A percentile compares a stretch with the other conserved stretches of the same genome.
phyloP scores from a whole-genome alignment of 2,888 invertebrate species.

The Zootermopsis nevadensis region DNA sequence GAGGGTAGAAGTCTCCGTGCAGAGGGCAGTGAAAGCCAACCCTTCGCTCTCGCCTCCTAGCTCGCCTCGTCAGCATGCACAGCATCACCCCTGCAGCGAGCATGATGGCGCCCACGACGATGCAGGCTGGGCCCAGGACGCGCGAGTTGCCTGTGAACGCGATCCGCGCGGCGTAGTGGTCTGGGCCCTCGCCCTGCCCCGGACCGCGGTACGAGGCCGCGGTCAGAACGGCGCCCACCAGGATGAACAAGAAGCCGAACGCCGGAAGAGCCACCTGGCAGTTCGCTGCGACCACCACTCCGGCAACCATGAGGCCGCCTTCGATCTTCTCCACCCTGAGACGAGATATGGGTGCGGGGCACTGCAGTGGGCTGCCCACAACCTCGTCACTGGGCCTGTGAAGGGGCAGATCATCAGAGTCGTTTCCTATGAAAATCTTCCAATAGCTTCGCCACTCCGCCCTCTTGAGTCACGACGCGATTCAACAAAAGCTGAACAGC shows the following conservation, averaged over 20 bases:
- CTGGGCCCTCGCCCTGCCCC: conserved; percentile 77
- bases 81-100: conserved; percentile 73
- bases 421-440: too few relatives aligned
- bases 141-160: conserved; percentile 80
- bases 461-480: too few relatives aligned
- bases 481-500: too few relatives aligned
- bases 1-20: conserved; percentile 81
- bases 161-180: conserved; percentile 77
- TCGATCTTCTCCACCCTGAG: conserved; percentile 81
- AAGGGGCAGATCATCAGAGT: not conserved
- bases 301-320: conserved; percentile 80
- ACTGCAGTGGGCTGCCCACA: conserved; percentile 59
- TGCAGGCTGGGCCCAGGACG: conserved; percentile 78
- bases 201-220: conserved; percentile 66
- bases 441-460: too few relatives aligned
- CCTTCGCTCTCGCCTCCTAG: conserved; percentile 74
- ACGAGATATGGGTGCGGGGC: conserved; percentile 76
- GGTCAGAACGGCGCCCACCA: conserved; percentile 80
- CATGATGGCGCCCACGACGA: conserved; percentile 80
- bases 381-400: conserved; percentile 67
- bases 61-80: conserved; percentile 75
- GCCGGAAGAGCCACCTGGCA: conserved; percentile 82
- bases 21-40: conserved; percentile 82
- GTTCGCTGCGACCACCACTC: conserved; percentile 80
- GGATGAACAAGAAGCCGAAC: conserved; percentile 80